Conservation (phyloP, 2,888 invertebrate genomes). For the Congeria kusceri region DNA sequence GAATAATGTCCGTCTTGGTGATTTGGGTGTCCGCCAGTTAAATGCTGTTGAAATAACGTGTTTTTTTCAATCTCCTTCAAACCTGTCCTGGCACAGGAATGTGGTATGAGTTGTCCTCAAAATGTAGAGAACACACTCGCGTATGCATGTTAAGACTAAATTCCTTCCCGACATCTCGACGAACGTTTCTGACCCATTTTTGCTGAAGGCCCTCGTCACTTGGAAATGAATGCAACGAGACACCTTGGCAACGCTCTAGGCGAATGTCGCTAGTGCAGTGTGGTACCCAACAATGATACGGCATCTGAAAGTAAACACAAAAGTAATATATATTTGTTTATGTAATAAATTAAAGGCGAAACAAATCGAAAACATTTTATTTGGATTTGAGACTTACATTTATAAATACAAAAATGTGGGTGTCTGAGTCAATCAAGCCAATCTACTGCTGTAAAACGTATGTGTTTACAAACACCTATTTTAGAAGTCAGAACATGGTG, state of each 20-base stretch:
- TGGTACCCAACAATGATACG: slow-evolving; percentile 16
- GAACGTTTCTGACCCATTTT: slow-evolving; percentile 19
- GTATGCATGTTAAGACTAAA: slow-evolving; percentile 21
- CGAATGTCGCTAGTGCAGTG: slow-evolving; percentile 4
- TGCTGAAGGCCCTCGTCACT: not conserved
- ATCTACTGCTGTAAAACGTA: too few species aligned
- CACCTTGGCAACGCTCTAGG: not conserved
- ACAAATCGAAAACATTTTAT: too few species aligned
- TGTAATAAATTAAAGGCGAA: too few species aligned
- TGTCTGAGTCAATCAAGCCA: too few species aligned
- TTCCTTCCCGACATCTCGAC: not conserved
- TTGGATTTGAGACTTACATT: too few species aligned
- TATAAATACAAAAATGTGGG: too few species aligned
- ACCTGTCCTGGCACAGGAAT: slow-evolving; percentile 1
- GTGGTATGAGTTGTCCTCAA: slow-evolving; percentile 7
- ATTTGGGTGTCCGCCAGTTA: slow-evolving; percentile 1
- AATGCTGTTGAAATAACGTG: slow-evolving; percentile 2
- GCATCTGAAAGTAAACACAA: slow-evolving; percentile 6
- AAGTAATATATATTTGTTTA: too few species aligned
- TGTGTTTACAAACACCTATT: too few species aligned
- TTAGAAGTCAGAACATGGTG: too few species aligned
- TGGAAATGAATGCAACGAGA: slow-evolving; percentile 18
- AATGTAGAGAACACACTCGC: slow-evolving; percentile 7
- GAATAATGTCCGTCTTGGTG: not conserved
- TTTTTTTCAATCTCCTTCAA: not conserved